Evolutionary conservation across 2,797 vertebrate genomes (phyloP), one percentile per base, ranked within the genome.

Genomic region (Tinamus major): DNA sequence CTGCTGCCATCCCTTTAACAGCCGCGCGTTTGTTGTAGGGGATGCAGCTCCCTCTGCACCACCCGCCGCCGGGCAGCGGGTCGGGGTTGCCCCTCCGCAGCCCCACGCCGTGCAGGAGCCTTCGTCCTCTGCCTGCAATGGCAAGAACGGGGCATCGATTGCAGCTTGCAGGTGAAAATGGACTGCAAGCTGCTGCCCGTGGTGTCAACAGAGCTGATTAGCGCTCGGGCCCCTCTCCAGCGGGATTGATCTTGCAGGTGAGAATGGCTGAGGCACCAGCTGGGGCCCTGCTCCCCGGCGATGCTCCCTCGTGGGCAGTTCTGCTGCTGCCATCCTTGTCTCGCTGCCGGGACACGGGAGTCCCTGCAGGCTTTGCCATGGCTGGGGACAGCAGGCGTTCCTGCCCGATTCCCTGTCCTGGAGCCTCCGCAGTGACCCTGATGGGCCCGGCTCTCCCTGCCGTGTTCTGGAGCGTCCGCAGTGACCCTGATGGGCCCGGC

Each of bases 81-180:
- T 78, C 95, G 93, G 27, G 83, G 35, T 49, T 75, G 86, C 77
- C 79, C 72, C 35, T 12, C 41, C 42, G 61, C 27, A 7, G 33
- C 48, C n/a, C 31, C 44, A 26, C 39, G 9, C 67, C 1, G 1
- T 13, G 3, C 67, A 78, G 35, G 62, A 14, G 55, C 51, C 80
- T 74, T 96, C 79, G n/a, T 61, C 65, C 81, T 94, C 71, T 68
- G 61, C 79, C 77, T 61, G 35, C 35, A 56, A 89, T 76, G 92
- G 41, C 41, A 91, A 96, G 95, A 97, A 89, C 23, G 15, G 96
- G 93, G 89, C 95, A 96, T 96, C 96, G 96, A 95, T 86, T 67
- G 46, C 79, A 92, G 92, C 86, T 92, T 94, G 92, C 86, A 97
- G 95, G 97, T 98, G 98, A 97, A 97, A 98, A 98, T 98, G 95